A percentile compares a stretch with the other conserved stretches of the same genome.
Evolutionary conservation across 2,113 vertebrate genomes (phyloP).

Genomic region (Delphinus delphis): DNA sequence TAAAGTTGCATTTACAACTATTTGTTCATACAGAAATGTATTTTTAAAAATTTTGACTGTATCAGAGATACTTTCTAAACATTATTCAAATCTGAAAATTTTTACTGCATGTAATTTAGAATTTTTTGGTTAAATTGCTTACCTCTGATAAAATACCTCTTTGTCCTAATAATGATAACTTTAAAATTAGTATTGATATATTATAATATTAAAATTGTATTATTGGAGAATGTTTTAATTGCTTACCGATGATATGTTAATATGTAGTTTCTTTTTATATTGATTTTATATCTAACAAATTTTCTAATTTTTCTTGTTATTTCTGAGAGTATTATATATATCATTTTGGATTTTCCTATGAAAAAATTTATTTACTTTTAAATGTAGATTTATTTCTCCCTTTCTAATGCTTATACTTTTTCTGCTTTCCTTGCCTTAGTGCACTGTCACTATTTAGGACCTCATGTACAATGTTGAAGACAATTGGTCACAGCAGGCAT

Average conservation of each 20-base stretch:
- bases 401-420: neutral
- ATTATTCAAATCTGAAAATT: neutral
- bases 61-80: neutral
- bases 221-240: neutral
- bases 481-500: neutral
- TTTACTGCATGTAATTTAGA: no score
- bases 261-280: neutral
- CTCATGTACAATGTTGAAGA: neutral
- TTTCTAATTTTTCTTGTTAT: neutral
- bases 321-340: neutral
- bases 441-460: neutral
- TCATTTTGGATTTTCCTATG: neutral
- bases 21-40: neutral
- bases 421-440: neutral
- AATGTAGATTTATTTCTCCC: neutral
- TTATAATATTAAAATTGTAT: neutral
- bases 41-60: neutral
- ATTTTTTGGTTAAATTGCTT: neutral
- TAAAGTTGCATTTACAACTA: neutral
- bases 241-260: neutral
- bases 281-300: neutral
- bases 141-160: neutral
- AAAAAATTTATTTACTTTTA: neutral
- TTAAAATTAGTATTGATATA: neutral
- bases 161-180: neutral